phyloP scores from a whole-genome alignment of 64 coral and sea anemone genomes.

The Montipora capricornis region DNA sequence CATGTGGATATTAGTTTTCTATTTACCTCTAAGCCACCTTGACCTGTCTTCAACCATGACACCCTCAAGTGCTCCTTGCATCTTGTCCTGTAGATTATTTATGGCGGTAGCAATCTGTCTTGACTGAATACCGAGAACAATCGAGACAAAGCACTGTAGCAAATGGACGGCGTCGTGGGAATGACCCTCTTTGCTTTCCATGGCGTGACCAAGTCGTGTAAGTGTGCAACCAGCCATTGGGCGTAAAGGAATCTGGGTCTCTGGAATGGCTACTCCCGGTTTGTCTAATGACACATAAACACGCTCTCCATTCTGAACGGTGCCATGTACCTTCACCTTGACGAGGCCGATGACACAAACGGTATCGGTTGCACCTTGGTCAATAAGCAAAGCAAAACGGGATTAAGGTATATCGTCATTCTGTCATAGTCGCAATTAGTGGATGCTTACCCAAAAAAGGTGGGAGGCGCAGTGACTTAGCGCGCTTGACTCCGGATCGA shows the following conservation, averaged over 20 bases:
- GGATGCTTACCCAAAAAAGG: too few relatives aligned
- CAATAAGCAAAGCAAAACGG: too few relatives aligned
- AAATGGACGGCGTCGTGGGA: slow-evolving; percentile 45
- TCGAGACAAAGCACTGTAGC: slow-evolving; percentile 91
- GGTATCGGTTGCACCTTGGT: slow-evolving; percentile 73
- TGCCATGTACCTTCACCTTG: slow-evolving; percentile 83
- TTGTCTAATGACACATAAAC: slow-evolving; percentile 80
- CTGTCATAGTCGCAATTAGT: too few relatives aligned
- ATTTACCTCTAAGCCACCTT: slow-evolving; percentile 71
- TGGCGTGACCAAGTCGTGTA: slow-evolving; percentile 79
- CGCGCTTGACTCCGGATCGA: too few relatives aligned
- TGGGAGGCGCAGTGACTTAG: too few relatives aligned
- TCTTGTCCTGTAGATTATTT: slow-evolving; percentile 46
- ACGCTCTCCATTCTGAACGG: slow-evolving; percentile 89
- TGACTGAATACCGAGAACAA: slow-evolving; percentile 89
- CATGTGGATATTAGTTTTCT: neutral
- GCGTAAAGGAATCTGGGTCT: slow-evolving; percentile 75
- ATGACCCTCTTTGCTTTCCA: slow-evolving; percentile 56
- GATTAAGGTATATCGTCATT: too few relatives aligned
- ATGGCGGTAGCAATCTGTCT: slow-evolving; percentile 72
- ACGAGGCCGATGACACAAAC: slow-evolving; percentile 98
- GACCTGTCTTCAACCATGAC: slow-evolving; percentile 59
- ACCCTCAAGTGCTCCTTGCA: slow-evolving; percentile 45
- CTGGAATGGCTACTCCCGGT: slow-evolving; percentile 82
- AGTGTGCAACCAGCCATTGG: slow-evolving; percentile 29